Conservation (phyloP, 35 echinoderm and acorn worm genomes). For the Anneissia japonica region DNA sequence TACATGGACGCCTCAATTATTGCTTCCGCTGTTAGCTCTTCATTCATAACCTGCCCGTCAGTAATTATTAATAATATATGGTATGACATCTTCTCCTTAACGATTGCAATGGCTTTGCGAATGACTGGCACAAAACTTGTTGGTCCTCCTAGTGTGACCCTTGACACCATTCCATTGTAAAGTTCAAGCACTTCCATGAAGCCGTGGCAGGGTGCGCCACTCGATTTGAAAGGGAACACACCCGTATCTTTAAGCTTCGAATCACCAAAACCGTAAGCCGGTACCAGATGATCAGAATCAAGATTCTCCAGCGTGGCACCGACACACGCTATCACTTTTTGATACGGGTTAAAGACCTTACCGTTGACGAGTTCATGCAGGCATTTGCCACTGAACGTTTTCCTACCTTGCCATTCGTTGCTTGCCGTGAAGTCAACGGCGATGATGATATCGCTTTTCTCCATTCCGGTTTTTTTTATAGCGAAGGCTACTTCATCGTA, state of each 20-base stretch:
- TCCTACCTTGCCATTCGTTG: constrained; percentile 95
- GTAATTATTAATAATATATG: constrained; percentile 83
- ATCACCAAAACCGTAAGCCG: constrained; percentile 86
- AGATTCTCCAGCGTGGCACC: constrained; percentile 87
- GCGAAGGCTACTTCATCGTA: constrained; percentile 76
- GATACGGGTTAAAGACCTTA: constrained; percentile 89
- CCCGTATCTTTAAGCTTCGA: constrained; percentile 32
- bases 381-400: constrained; percentile 45
- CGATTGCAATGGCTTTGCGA: constrained; percentile 70
- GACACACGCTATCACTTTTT: constrained; percentile 72
- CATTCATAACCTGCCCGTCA: constrained; percentile 61
- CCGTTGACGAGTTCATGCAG: constrained; percentile 69
- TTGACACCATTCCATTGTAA: constrained; percentile 40
- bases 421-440: constrained; percentile 97
- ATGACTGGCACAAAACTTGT: constrained; percentile 90
- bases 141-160: constrained; percentile 57
- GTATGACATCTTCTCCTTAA: constrained; percentile 61
- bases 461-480: constrained; percentile 77
- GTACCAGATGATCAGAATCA: constrained; percentile 86
- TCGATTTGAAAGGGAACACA: constrained; percentile 55
- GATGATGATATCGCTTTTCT: constrained; percentile 79
- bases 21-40: constrained; percentile 31
- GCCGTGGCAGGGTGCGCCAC: constrained; percentile 46
- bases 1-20: constrained; percentile 75
- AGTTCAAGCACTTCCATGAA: constrained; percentile 72